Evolutionary conservation across 2,113 vertebrate genomes (phyloP), one percentile per base, ranked within the genome.

Genomic region (Myotis davidii): DNA sequence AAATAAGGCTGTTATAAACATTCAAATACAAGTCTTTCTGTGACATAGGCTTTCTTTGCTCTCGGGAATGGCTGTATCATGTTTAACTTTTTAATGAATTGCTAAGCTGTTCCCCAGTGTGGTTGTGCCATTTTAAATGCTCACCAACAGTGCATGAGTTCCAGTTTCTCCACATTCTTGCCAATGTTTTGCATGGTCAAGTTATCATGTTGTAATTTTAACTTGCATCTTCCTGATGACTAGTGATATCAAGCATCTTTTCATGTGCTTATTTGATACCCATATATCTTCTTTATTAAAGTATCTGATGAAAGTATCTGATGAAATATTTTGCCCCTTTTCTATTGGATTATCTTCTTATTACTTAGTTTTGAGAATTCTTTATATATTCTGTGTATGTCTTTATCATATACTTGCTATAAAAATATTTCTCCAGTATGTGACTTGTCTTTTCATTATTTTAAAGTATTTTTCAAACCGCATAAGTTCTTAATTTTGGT

Each of bases 21-120:
- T 37, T 39, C 45, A 65, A 5, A 10, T 74, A 17, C 9, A 73
- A 85, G 29, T 81, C 69, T 88, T 81, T 87, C 11, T 84, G 23
- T 34, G 12, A 92, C 25, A 92, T 34, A 52, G 7, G 1, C 56
- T 72, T 89, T 78, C n/a, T 61, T 83, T 92, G 73, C n/a, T 87
- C 42, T 92, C 78, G 37, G 45, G 25, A 82, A 90, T 59, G 9
- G 9, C 45, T 72, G 18, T 13, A 88, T 52, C 48, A 37, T 45
- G 32, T n/a, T 83, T 82, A 88, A 32, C 9, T 72, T 94, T 94
- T 77, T 67, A 95, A 86, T 48, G 54, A 83, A n/a, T 27, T 85
- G 29, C 9, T 42, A 52, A 74, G 32, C 39, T 52, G 18, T 45
- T 91, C 42, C 78, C 50, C 23, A 94, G n/a, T 64, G 54, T 50